Evolutionary conservation across 2,113 vertebrate species (phyloP).

Genomic region (Micronycteris hirsuta): DNA sequence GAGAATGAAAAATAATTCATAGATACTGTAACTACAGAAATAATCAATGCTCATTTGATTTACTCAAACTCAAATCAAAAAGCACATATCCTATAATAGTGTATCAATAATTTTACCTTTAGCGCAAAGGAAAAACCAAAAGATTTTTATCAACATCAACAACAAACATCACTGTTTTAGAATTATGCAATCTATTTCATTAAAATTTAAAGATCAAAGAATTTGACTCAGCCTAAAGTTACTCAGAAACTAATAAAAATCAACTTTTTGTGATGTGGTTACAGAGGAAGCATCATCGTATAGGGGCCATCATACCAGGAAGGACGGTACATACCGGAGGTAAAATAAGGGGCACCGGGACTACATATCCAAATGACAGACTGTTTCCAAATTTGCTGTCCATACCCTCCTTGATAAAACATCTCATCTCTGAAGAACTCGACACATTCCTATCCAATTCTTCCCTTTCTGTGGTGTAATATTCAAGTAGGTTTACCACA

Average conservation of each 20-base stretch:
- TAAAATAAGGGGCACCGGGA: background rate
- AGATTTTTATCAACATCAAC: background rate
- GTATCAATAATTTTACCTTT: background rate
- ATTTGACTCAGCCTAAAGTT: background rate
- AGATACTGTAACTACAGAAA: background rate
- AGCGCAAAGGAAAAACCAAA: background rate
- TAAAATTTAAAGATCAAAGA: conserved; percentile 9
- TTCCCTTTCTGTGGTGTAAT: background rate
- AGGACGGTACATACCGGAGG: background rate
- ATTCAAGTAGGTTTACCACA: background rate
- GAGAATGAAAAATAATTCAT: background rate
- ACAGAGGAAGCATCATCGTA: background rate
- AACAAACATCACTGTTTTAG: background rate
- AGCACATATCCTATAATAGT: background rate
- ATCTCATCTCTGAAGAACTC: background rate
- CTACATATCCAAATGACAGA: background rate
- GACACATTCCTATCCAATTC: background rate
- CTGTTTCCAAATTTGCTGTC: background rate
- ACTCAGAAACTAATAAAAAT: background rate
- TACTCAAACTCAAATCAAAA: conserved; percentile 8
- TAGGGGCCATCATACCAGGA: background rate
- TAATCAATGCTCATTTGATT: background rate
- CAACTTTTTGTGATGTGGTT: background rate
- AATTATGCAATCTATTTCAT: conserved; percentile 3
- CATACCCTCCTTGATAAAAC: background rate